Conservation (phyloP, 2,113 vertebrate species). For the Oncorhynchus clarkii region DNA sequence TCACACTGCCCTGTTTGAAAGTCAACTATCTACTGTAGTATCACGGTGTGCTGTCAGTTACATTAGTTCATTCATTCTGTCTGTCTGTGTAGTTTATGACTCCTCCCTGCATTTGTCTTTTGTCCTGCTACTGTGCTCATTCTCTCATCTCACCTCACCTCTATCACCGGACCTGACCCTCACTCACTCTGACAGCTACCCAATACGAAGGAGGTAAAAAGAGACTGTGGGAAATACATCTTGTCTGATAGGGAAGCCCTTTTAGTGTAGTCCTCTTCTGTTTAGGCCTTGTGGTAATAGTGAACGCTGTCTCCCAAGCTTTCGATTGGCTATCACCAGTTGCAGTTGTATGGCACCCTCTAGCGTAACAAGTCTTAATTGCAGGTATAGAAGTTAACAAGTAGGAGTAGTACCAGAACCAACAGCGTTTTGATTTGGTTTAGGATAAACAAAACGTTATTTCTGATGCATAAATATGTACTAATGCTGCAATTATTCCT, state of each 20-base stretch:
- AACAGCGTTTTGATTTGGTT: not conserved
- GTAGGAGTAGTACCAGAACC: not conserved
- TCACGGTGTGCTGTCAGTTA: too few species aligned
- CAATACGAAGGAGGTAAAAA: slow-evolving; percentile 84
- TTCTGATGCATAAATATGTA: not conserved
- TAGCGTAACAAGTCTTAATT: not conserved
- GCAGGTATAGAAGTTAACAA: not conserved
- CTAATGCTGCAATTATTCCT: slow-evolving; percentile 12
- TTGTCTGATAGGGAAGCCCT: too few species aligned
- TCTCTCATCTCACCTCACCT: slow-evolving; percentile 41
- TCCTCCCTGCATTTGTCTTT: slow-evolving; percentile 37
- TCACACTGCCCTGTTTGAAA: not conserved
- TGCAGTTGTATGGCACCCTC: slow-evolving; percentile 21
- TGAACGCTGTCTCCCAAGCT: too few species aligned
- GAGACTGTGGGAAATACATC: not conserved
- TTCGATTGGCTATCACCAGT: not conserved
- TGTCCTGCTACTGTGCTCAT: slow-evolving; percentile 17
- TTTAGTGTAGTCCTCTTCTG: too few species aligned
- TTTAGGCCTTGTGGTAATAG: too few species aligned
- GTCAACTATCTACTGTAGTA: too few species aligned
- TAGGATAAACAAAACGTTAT: not conserved
- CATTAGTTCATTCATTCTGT: slow-evolving; percentile 2
- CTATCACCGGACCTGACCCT: slow-evolving; percentile 36
- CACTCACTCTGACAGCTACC: slow-evolving; percentile 71
- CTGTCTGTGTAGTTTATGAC: slow-evolving; percentile 8